Percentiles rank a stretch among this genome's conserved stretches.
phyloP scores from a whole-genome alignment of 1,140 invertebrate genomes.

The Drosophila melanogaster region DNA sequence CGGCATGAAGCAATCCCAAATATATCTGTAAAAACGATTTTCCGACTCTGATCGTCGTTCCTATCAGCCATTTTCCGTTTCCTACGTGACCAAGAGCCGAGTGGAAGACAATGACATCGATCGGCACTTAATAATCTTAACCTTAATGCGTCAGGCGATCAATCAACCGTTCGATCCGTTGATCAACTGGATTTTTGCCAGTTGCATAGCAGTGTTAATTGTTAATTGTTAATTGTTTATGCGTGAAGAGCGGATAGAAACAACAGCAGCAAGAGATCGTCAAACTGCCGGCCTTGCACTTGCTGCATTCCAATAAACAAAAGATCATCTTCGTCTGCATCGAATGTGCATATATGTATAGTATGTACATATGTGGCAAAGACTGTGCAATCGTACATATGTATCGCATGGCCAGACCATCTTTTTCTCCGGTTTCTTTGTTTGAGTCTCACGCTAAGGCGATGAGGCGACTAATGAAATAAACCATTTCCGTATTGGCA shows the following conservation, averaged over 20 bases:
- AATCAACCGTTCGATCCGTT: conserved; percentile 50
- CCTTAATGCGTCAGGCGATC: conserved; percentile 68
- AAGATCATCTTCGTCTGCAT: conserved; percentile 28
- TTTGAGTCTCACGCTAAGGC: conserved; percentile 12
- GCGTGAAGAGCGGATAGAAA: conserved; percentile 21
- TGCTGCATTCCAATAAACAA: conserved; percentile 47
- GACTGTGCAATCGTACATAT: conserved; percentile 11
- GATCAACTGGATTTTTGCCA: conserved; percentile 39
- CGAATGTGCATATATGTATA: neutral
- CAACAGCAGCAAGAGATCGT: conserved; percentile 8
- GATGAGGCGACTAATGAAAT: conserved; percentile 30
- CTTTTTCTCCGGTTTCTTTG: conserved; percentile 29
- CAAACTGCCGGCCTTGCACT: conserved; percentile 33
- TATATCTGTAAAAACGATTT: conserved; percentile 8
- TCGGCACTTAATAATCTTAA: conserved; percentile 73
- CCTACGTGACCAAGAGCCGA: conserved; percentile 27
- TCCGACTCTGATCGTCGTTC: conserved; percentile 4
- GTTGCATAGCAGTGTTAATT: conserved; percentile 40
- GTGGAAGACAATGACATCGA: conserved; percentile 70
- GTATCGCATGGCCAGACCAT: conserved; percentile 14
- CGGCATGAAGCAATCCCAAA: neutral
- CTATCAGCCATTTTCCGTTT: conserved; percentile 10
- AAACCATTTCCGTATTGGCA: conserved; percentile 44
- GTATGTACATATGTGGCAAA: neutral
- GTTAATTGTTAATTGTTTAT: conserved; percentile 48